Evolutionary conservation across 1,140 invertebrate genomes (phyloP).

Genomic region (Drosophila pandora): DNA sequence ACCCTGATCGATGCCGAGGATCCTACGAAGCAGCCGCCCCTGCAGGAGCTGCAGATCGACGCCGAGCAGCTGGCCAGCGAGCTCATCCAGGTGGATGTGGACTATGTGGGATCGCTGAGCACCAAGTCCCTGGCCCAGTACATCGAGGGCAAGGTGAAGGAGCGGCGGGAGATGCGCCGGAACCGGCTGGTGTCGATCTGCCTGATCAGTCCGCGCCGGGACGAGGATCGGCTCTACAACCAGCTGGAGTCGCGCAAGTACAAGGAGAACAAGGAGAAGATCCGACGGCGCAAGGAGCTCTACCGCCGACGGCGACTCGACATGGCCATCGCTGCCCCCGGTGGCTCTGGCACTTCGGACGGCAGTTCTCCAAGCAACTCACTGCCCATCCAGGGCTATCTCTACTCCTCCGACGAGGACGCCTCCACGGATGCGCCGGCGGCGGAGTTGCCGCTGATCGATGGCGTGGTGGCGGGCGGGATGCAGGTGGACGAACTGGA

Average conservation of each 20-base stretch:
- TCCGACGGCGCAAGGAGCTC: conserved; percentile 88
- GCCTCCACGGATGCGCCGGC: background rate
- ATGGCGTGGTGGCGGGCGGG: conserved; percentile 33
- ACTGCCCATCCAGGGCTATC: conserved; percentile 68
- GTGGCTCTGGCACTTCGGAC: conserved; percentile 39
- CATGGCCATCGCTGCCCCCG: conserved; percentile 8
- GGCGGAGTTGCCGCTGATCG: conserved; percentile 1
- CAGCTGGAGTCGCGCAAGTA: conserved; percentile 88
- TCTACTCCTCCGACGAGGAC: conserved; percentile 77
- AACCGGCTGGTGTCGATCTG: conserved; percentile 86
- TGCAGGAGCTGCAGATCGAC: conserved; percentile 39
- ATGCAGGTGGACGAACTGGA: conserved; percentile 76
- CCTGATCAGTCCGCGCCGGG: conserved; percentile 90
- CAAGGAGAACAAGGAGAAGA: conserved; percentile 91
- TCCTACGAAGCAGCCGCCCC: conserved; percentile 33
- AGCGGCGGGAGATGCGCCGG: conserved; percentile 61
- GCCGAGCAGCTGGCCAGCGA: conserved; percentile 27
- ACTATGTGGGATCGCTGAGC: conserved; percentile 43
- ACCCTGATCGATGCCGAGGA: conserved; percentile 53
- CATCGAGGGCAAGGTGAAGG: conserved; percentile 49
- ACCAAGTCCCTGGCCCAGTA: conserved; percentile 48
- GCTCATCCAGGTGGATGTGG: conserved; percentile 35
- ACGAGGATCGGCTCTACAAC: conserved; percentile 89
- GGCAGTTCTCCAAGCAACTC: conserved; percentile 9
- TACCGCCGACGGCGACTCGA: conserved; percentile 80